Conservation (phyloP, 2,113 vertebrate species). For the Antechinus flavipes region DNA sequence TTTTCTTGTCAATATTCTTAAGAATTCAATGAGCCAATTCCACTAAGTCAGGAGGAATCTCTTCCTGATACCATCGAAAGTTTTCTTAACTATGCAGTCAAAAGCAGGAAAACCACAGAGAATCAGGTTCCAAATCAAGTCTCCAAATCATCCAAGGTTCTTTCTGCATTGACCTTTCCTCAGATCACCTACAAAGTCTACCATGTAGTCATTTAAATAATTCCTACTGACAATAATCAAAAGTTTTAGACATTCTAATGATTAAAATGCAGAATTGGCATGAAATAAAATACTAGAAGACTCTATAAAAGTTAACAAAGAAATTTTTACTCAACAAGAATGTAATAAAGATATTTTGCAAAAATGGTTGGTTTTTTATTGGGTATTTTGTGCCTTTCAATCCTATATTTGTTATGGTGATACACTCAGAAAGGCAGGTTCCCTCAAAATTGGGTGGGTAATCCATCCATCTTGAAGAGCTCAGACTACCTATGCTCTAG, state of each 20-base stretch:
- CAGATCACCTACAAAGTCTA: background rate
- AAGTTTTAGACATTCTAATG: background rate
- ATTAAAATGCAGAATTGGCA: background rate
- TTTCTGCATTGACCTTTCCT: background rate
- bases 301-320: no score
- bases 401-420: background rate
- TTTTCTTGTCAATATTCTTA: background rate
- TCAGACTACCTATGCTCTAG: background rate
- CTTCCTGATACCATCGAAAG: background rate
- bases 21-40: background rate
- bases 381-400: background rate
- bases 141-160: background rate
- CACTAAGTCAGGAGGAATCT: background rate
- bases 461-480: background rate
- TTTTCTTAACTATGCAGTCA: background rate
- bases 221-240: background rate
- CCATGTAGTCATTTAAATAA: background rate
- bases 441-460: background rate
- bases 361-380: background rate
- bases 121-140: background rate
- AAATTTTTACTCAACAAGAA: no score
- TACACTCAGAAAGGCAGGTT: background rate
- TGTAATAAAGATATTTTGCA: background rate
- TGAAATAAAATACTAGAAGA: background rate
- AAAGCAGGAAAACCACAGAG: background rate